These are phyloP conservation scores for Scaptomyza flava DNA, from an alignment of 2,888 invertebrate genomes.

Conservation along the genomic window DNA sequence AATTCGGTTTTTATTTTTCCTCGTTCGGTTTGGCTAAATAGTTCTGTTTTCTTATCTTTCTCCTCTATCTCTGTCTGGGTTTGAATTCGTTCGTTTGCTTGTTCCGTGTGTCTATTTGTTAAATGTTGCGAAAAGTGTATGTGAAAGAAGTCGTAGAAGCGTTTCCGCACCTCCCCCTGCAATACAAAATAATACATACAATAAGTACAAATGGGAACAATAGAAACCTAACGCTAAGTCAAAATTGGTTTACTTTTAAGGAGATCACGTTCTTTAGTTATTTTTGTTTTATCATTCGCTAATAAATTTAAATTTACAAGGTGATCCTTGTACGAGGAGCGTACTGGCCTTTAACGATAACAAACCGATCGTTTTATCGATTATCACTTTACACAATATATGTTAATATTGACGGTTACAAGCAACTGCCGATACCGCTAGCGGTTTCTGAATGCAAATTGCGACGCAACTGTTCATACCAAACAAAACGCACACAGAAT, in stretches of 20 bases:
- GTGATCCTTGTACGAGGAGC: background rate
- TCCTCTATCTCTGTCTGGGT: slow-evolving; percentile 4
- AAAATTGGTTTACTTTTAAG: background rate
- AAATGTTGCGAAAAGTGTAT: slow-evolving; percentile 57
- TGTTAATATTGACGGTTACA: slow-evolving; percentile 26
- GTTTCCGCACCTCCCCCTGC: slow-evolving; percentile 84
- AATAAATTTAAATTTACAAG: background rate
- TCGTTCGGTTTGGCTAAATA: slow-evolving; percentile 24
- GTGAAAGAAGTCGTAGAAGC: slow-evolving; percentile 79
- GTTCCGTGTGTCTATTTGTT: slow-evolving; percentile 35
- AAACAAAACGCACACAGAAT: background rate
- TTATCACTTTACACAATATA: slow-evolving; percentile 16
- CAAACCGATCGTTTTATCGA: slow-evolving; percentile 32
- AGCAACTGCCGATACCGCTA: slow-evolving; percentile 6
- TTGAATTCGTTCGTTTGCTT: slow-evolving; percentile 48
- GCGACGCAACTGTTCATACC: slow-evolving; percentile 49
- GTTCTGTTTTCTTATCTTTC: slow-evolving; percentile 53
- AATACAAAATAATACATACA: slow-evolving; percentile 43
- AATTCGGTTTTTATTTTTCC: slow-evolving; percentile 32
- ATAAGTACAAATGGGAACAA: background rate
- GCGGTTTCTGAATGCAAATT: slow-evolving; percentile 32
- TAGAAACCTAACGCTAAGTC: too few relatives aligned
- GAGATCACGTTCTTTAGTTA: background rate
- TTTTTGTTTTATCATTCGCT: background rate
- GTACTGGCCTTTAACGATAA: slow-evolving; percentile 7